Evolutionary conservation across 2,888 invertebrate species (phyloP).

Genomic region (Cremastinae sp.): DNA sequence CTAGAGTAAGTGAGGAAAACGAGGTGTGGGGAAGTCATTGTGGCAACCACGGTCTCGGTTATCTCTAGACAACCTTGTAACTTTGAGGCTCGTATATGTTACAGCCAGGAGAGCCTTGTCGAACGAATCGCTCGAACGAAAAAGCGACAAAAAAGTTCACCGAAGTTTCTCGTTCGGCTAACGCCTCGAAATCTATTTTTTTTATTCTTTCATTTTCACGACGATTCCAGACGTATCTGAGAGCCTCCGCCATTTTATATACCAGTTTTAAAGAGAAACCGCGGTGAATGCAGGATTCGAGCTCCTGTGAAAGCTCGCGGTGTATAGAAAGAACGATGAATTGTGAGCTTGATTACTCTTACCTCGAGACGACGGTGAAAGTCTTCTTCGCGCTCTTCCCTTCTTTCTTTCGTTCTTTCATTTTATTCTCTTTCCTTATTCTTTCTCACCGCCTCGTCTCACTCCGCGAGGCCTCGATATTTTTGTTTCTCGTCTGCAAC

Average conservation of each 20-base stretch:
- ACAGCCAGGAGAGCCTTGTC: background rate
- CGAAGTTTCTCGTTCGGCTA: background rate
- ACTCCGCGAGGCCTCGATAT: conserved; percentile 41
- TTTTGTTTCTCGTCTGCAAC: conserved; percentile 48
- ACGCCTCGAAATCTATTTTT: background rate
- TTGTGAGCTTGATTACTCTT: conserved; percentile 23
- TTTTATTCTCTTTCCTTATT: conserved; percentile 36
- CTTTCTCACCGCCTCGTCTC: background rate
- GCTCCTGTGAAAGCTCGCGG: conserved; percentile 59
- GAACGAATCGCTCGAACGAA: background rate
- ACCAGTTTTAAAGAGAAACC: background rate
- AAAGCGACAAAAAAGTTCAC: background rate
- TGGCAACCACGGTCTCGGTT: conserved; percentile 49
- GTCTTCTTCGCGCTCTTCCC: conserved; percentile 36
- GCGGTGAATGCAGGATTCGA: conserved; percentile 22
- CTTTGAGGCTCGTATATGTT: conserved; percentile 6
- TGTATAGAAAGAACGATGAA: background rate
- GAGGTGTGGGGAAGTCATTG: conserved; percentile 36
- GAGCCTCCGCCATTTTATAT: background rate
- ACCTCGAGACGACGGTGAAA: conserved; percentile 54
- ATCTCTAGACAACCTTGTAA: conserved; percentile 52
- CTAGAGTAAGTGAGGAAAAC: conserved; percentile 29
- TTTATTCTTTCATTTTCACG: background rate
- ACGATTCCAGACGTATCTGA: background rate
- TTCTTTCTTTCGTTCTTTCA: conserved; percentile 11